A percentile compares a stretch with the other conserved stretches of the same genome.
Conservation (phyloP, 2,113 vertebrate species). For the Oxyruncus cristatus region DNA sequence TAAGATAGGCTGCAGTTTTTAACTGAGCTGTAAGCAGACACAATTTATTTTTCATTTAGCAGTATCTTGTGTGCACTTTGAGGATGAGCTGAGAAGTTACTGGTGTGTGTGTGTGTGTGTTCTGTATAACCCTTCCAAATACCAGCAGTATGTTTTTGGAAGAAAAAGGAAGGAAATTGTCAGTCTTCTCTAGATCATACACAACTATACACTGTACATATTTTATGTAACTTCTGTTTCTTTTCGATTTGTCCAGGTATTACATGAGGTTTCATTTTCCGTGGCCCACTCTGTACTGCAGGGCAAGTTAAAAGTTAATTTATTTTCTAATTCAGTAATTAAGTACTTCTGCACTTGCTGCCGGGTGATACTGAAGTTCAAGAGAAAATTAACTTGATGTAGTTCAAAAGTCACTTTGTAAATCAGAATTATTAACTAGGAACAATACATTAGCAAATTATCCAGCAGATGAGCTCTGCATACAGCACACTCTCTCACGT, state of each 20-base stretch:
- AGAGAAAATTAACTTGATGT: constrained; percentile 43
- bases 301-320: not conserved
- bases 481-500: constrained; percentile 61
- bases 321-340: not conserved
- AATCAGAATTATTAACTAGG: constrained; percentile 57
- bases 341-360: not conserved
- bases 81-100: not conserved
- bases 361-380: constrained; percentile 20
- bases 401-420: constrained; percentile 58
- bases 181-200: not conserved
- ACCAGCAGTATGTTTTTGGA: not conserved
- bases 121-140: not conserved
- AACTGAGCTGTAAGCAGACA: not conserved
- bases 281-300: fast-evolving
- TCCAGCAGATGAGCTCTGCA: constrained; percentile 41
- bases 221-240: not conserved
- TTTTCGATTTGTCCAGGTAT: not conserved
- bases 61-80: not conserved
- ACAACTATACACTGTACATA: not conserved
- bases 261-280: not conserved
- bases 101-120: not conserved
- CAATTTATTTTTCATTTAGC: not conserved
- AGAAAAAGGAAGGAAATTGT: not conserved
- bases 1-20: not conserved
- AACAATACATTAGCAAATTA: constrained; percentile 42